phyloP scores from a whole-genome alignment of 2,797 vertebrate species.

The Danionella dracula region DNA sequence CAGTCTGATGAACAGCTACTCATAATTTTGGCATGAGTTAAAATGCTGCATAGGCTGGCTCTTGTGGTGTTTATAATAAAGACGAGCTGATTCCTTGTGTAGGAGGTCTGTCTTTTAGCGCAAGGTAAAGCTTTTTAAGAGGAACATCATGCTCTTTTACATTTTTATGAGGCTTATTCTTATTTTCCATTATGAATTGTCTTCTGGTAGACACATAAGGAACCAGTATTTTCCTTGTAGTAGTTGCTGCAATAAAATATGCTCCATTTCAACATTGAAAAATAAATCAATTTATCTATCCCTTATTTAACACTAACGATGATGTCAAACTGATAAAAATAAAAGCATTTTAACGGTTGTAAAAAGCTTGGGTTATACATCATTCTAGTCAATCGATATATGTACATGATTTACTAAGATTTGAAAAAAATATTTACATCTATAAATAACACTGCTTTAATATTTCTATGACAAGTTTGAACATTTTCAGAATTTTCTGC shows the following conservation, averaged over 20 bases:
- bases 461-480: no score
- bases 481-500: no score
- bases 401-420: no score
- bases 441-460: no score
- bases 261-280: no score
- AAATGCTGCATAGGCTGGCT: neutral
- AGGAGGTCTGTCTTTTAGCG: slow-evolving; percentile 9
- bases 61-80: neutral
- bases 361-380: no score
- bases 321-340: no score
- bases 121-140: slow-evolving; percentile 18
- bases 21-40: slow-evolving; percentile 1
- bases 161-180: slow-evolving; percentile 2
- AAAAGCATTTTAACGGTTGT: no score
- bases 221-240: slow-evolving; percentile 36
- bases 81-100: slow-evolving; percentile 15
- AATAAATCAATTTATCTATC: no score
- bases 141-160: neutral
- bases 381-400: no score
- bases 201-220: slow-evolving; percentile 43
- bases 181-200: slow-evolving; percentile 32
- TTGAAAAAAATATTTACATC: no score
- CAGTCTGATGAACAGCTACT: neutral
- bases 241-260: neutral
- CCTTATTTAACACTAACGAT: no score